Base-by-base conservation (phyloP, 1,140 invertebrate species). In the Camponotus pennsylvanicus region DNA sequence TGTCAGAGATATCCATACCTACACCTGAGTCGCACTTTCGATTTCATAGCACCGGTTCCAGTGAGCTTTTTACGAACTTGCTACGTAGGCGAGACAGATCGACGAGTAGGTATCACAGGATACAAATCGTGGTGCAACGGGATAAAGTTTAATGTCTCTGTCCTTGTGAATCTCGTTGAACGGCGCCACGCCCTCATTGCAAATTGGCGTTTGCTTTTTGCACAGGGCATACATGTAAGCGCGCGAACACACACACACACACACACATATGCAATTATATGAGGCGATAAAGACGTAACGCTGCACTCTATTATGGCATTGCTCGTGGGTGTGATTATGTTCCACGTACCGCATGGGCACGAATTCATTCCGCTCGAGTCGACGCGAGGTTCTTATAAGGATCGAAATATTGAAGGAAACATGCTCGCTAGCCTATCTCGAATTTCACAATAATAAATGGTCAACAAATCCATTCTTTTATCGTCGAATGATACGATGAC, bases 321-420 rank as follows among this genome's bases (percentile, higher is more conserved):
- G 73, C 75, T 88, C 86, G 86, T 88, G 75, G 84, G 84, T 88
- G 84, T 66, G 84, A 86, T 86, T 79, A 88, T 66, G 57, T 37
- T 71, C 27, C 86, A 55, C 37, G 45, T 57, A 37, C 3, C 64
- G 13, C 37, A 15, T 80, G 18, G 37, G 15, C 49, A 87, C 73
- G 49, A 86, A 79, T 86, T 59, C 75, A 79, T 71, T 87, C 59
- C n/a, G 73, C 40, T 45, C 49, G 75, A 67, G 15, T 21, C 32
- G 80, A 66, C 55, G 32, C 52, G 21, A 61, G 37, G 15, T 64
- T 86, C 86, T 85, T 88, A 88, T 88, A 88, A 79, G 86, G 84
- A 73, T 21, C 45, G 79, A 61, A 64, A 71, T 85, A 73, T 78
- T 63, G 55, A 86, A 69, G 64, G 34, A 75, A 40, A 86, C 84